These are phyloP conservation scores for Coelinius sp. DNA, from an alignment of 2,888 invertebrate species.

Conservation along the genomic window DNA sequence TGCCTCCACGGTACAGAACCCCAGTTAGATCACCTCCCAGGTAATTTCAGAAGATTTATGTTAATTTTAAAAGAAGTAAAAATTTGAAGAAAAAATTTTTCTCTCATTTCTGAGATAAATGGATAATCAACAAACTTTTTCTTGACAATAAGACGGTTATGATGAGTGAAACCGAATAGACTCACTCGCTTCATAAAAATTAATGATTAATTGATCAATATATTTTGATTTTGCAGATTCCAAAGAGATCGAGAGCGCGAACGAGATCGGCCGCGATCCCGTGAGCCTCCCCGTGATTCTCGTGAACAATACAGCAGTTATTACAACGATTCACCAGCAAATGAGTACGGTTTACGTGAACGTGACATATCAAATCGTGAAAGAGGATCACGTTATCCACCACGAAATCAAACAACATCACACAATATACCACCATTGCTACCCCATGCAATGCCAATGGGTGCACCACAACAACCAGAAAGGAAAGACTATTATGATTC, in stretches of 20 bases:
- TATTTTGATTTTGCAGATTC: constrained; percentile 55
- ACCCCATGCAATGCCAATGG: constrained; percentile 62
- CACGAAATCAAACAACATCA: constrained; percentile 62
- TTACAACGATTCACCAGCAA: constrained; percentile 64
- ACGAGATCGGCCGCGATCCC: constrained; percentile 64
- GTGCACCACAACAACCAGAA: constrained; percentile 62
- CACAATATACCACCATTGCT: constrained; percentile 61
- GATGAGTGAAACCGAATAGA: background rate
- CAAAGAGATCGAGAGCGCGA: constrained; percentile 66
- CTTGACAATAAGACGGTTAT: no score
- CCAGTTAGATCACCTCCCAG: constrained; percentile 67
- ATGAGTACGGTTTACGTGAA: constrained; percentile 64
- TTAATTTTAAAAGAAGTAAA: no score
- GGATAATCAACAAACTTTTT: no score
- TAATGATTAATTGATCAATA: background rate
- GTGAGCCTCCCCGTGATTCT: constrained; percentile 63
- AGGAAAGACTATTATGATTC: constrained; percentile 72
- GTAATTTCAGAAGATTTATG: no score
- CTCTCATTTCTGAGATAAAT: background rate
- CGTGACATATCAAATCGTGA: constrained; percentile 58
- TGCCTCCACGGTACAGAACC: constrained; percentile 65
- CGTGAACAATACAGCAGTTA: constrained; percentile 65
- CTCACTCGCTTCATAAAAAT: background rate
- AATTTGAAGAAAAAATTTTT: background rate
- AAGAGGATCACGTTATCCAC: constrained; percentile 58